Percentiles rank a stretch among this genome's conserved stretches.
Conservation (phyloP, 2,888 invertebrate species). For the Chrysodeixis includens region DNA sequence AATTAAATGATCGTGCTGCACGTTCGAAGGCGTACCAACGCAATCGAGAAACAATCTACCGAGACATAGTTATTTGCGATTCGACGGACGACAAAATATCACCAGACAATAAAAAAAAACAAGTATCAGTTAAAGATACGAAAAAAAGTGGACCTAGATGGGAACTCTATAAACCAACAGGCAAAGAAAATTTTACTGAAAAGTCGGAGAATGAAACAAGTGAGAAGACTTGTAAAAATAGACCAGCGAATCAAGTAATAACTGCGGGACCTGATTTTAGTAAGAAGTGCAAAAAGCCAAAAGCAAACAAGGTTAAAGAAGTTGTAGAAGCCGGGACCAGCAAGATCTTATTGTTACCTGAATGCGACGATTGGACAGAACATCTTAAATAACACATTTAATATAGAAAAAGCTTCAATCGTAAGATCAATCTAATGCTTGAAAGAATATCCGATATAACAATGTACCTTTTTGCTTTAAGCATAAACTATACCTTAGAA, state of each 20-base stretch:
- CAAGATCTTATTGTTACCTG: conserved; percentile 18
- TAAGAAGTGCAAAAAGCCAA: conserved; percentile 11
- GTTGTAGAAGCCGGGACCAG: neutral
- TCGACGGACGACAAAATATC: conserved; percentile 5
- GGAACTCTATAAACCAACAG: neutral
- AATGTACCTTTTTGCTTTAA: no score
- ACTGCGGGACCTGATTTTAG: conserved; percentile 10
- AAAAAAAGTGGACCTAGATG: neutral
- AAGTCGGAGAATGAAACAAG: conserved; percentile 23
- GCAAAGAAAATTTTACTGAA: conserved; percentile 11
- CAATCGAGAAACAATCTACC: conserved; percentile 28
- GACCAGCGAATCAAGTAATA: conserved; percentile 11
- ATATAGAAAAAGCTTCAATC: neutral
- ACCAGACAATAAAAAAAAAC: neutral
- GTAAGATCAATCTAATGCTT: neutral
- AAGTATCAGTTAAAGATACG: neutral
- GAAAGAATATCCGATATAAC: no score
- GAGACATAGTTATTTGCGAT: conserved; percentile 42
- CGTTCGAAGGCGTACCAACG: conserved; percentile 27
- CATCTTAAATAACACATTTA: conserved; percentile 15
- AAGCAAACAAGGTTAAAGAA: neutral
- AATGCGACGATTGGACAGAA: conserved; percentile 31
- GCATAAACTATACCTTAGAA: no score
- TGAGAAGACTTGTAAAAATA: conserved; percentile 9
- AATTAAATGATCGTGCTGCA: conserved; percentile 40